These are phyloP conservation scores for Corella eumyota DNA, from an alignment of 23 tunicate genomes.

Conservation along the genomic window DNA sequence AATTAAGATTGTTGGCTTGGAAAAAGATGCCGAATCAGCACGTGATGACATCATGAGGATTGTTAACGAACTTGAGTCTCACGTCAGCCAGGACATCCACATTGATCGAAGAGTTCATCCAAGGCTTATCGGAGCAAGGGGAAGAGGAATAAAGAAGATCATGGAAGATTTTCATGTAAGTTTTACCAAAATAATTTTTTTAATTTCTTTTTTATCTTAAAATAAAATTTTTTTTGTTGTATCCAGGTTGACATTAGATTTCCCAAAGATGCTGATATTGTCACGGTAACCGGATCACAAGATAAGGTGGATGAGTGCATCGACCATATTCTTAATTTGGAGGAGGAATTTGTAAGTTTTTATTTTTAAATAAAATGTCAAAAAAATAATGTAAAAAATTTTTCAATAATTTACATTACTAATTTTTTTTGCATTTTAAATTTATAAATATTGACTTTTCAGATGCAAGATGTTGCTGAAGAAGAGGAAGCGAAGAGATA, in stretches of 20 bases:
- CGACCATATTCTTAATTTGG: constrained; percentile 93
- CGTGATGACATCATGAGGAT: constrained; percentile 55
- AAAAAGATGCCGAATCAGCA: constrained; percentile 73
- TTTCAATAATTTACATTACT: too few relatives aligned
- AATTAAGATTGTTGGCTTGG: constrained; percentile 89
- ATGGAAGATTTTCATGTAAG: constrained; percentile 88
- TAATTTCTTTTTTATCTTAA: not conserved
- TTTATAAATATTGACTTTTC: not conserved
- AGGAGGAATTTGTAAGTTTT: constrained; percentile 92
- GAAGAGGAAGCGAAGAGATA: constrained; percentile 67
- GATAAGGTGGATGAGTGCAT: constrained; percentile 96
- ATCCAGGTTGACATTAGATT: constrained; percentile 80
- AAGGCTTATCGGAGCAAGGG: constrained; percentile 90
- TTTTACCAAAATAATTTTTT: not conserved
- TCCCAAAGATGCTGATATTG: constrained; percentile 77
- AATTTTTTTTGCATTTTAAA: not conserved
- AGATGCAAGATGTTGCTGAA: constrained; percentile 93
- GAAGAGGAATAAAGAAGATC: constrained; percentile 87
- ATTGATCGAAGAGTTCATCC: constrained; percentile 90
- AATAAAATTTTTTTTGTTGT: not conserved
- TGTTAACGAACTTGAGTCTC: constrained; percentile 76
- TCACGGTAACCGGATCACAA: constrained; percentile 90
- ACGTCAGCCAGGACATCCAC: constrained; percentile 94
- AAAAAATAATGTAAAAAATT: too few relatives aligned
- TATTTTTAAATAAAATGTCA: too few relatives aligned